Base-by-base conservation (phyloP, 1,140 invertebrate species). In the Babylonia areolata region DNA sequence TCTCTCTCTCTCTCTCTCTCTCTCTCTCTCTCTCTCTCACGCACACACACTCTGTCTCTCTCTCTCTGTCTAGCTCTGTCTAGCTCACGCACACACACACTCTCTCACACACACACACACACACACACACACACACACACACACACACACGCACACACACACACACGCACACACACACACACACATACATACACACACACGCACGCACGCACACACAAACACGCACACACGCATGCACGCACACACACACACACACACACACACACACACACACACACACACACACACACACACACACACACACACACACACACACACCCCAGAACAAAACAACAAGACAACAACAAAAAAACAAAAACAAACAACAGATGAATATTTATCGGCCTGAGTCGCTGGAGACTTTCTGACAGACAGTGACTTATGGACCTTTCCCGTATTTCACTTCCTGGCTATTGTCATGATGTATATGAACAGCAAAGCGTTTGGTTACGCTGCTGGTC, bases 61-160 rank as follows among this genome's bases (percentile, higher is more conserved):
- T 64, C 12, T 64, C 6, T 64, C 58, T 64, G 20, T 64, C 58
- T 23, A 12, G 2, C n/a, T 23, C 58, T 23, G 15, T 23, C 20
- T 23, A 12, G 1, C 20, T 0, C 58, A 6, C 58, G 2, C 58
- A 69, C 58, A 69, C n/a, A 69, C 58, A 69, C 58, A 69, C 58
- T 64, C 58, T 64, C 12, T 64, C 58, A 69, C 58, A 6, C n/a
- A 69, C 58, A 69, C 58, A 69, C 20, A 69, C 58, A 1, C 20
- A 6, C 58, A 6, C 58, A 6, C 58, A 69, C 58, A 69, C n/a
- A 69, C 58, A 69, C 58, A 69, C 58, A 69, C 58, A 69, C 58
- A 69, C 58, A 69, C 58, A 69, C 58, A 69, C 58, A 69, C 58
- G 28, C 58, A 69, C 58, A 69, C 58, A 69, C 58, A 69, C 58